phyloP scores from a whole-genome alignment of 2,888 invertebrate genomes.

The Lamellibrachia columna region DNA sequence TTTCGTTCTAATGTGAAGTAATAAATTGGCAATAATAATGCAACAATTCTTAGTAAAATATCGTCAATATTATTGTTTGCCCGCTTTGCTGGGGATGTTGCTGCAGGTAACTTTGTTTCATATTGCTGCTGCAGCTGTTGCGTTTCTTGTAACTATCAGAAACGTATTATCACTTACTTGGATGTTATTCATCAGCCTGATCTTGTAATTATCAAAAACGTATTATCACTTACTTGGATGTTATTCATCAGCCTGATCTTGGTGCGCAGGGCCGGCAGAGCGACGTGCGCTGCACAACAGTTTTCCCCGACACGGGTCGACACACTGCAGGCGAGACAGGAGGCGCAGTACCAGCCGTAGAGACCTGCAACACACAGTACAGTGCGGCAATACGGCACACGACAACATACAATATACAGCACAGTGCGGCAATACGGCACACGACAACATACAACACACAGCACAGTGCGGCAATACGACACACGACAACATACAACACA shows the following conservation, averaged over 20 bases:
- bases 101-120: neutral
- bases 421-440: too few species aligned
- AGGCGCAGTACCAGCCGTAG: neutral
- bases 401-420: neutral
- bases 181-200: neutral
- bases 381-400: neutral
- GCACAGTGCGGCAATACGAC: too few species aligned
- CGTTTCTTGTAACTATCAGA: too few species aligned
- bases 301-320: neutral
- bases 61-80: neutral
- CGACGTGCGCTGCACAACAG: constrained; percentile 1
- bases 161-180: neutral
- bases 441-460: too few species aligned
- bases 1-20: too few species aligned
- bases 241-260: neutral
- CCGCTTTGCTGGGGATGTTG: neutral
- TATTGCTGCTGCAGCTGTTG: neutral
- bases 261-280: neutral
- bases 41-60: too few species aligned
- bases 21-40: neutral
- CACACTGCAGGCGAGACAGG: neutral
- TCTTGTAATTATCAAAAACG: neutral
- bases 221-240: neutral
- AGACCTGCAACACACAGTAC: neutral
- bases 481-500: too few species aligned